These are phyloP conservation scores for Pseudochaenichthys georgianus DNA, from an alignment of 2,797 vertebrate species.

Conservation along the genomic window DNA sequence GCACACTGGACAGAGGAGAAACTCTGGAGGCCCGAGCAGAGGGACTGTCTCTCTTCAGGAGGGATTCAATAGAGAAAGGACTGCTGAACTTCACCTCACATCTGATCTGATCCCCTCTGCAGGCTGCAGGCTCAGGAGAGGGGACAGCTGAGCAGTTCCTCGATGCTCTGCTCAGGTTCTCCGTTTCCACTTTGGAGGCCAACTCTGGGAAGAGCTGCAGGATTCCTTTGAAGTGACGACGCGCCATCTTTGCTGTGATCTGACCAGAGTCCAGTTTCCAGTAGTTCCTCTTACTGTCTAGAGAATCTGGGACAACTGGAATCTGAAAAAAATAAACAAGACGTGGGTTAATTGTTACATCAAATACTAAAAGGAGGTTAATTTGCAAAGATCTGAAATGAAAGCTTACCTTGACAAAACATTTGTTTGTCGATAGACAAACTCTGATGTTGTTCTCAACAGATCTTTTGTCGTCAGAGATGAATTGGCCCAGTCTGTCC, in stretches of 20 bases:
- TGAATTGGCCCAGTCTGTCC: conserved; percentile 59
- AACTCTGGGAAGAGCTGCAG: conserved; percentile 75
- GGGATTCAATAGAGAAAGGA: conserved; percentile 82
- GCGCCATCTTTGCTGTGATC: conserved; percentile 82
- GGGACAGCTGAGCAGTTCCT: not conserved
- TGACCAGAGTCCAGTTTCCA: conserved; percentile 80
- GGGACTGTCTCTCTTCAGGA: conserved; percentile 70
- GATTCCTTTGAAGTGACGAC: conserved; percentile 79
- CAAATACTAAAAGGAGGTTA: not conserved
- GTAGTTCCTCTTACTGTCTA: conserved; percentile 75
- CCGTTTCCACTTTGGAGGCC: conserved; percentile 34
- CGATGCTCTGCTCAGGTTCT: not conserved
- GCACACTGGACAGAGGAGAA: conserved; percentile 26
- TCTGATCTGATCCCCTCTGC: conserved; percentile 26
- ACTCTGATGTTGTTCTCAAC: conserved; percentile 80
- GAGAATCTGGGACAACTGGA: conserved; percentile 60
- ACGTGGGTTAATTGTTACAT: accelerated
- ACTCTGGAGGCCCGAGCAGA: conserved; percentile 3
- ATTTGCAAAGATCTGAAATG: not conserved
- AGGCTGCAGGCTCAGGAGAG: conserved; percentile 23
- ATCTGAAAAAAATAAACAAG: conserved; percentile 62
- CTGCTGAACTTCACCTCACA: conserved; percentile 73
- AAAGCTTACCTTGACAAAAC: conserved; percentile 80
- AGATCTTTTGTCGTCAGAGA: conserved; percentile 65
- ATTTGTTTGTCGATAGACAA: conserved; percentile 79